Percentiles rank a stretch among this genome's conserved stretches.
Conservation (phyloP, 2,797 vertebrate species). For the Centropyge bicolor region DNA sequence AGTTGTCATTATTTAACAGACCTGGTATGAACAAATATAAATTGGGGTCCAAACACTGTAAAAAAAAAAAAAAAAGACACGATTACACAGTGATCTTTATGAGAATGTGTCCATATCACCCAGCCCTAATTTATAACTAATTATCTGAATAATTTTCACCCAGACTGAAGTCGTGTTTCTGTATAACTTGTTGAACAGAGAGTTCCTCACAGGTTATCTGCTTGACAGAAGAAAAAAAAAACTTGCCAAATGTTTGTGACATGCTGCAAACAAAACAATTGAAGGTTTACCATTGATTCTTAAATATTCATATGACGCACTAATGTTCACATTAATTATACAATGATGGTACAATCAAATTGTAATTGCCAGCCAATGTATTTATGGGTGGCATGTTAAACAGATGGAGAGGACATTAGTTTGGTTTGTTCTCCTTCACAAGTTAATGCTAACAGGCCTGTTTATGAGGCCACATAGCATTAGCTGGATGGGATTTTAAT, state of each 20-base stretch:
- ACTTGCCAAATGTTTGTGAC: slow-evolving; percentile 68
- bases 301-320: slow-evolving; percentile 57
- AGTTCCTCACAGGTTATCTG: slow-evolving; percentile 60
- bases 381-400: slow-evolving; percentile 71
- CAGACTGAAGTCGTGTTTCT: slow-evolving; percentile 67
- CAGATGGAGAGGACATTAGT: slow-evolving; percentile 44
- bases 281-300: slow-evolving; percentile 44
- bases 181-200: slow-evolving; percentile 70
- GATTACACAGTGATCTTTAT: slow-evolving; percentile 23
- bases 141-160: slow-evolving; percentile 50
- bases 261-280: slow-evolving; percentile 52
- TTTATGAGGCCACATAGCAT: slow-evolving; percentile 61
- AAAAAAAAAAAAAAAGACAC: slow-evolving; percentile 25
- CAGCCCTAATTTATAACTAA: slow-evolving; percentile 51
- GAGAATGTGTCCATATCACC: slow-evolving; percentile 42
- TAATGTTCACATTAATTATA: slow-evolving; percentile 53
- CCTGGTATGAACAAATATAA: slow-evolving; percentile 25
- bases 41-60: slow-evolving; percentile 12
- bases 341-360: slow-evolving; percentile 81
- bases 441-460: slow-evolving; percentile 66
- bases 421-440: slow-evolving; percentile 60
- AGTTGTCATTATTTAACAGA: slow-evolving; percentile 3
- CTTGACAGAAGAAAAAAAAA: slow-evolving; percentile 62
- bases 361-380: slow-evolving; percentile 62
- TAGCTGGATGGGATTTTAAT: slow-evolving; percentile 56